Conservation (phyloP, 2,888 invertebrate genomes). For the Incurvaria masculella region DNA sequence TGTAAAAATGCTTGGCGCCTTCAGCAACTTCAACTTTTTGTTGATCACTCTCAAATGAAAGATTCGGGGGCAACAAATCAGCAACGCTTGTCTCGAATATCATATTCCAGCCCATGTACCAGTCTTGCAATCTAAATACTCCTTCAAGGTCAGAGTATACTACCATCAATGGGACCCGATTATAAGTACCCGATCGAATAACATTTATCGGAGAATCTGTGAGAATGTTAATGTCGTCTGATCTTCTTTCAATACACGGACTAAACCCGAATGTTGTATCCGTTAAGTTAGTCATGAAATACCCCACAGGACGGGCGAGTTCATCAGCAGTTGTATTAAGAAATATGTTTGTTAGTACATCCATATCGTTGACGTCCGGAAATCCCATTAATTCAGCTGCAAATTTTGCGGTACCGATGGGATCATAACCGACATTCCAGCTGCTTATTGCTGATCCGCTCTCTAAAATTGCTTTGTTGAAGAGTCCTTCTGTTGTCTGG, state of each 20-base stretch:
- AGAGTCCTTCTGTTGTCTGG: background rate
- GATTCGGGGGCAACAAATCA: background rate
- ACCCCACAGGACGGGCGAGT: no score
- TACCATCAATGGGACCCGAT: background rate
- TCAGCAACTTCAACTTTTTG: background rate
- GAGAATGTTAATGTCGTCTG: background rate
- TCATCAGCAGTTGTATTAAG: background rate
- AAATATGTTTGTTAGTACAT: conserved; percentile 1
- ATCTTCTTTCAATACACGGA: background rate
- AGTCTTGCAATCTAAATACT: background rate
- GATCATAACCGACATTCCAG: background rate
- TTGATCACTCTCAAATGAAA: background rate
- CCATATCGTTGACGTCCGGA: conserved; percentile 1
- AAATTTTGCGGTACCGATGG: background rate
- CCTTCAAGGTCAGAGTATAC: conserved; percentile 2
- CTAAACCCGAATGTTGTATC: no score
- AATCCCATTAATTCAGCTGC: background rate
- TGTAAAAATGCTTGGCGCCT: background rate
- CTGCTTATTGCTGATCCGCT: background rate
- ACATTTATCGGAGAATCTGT: background rate
- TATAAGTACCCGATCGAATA: background rate
- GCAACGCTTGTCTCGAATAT: background rate
- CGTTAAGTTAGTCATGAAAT: no score
- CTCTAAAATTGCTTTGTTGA: conserved; percentile 3
- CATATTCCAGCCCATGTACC: background rate